Percentiles rank a stretch among this genome's conserved stretches.
Conservation (phyloP, 2,888 invertebrate genomes). For the Xanthorhoe spadicearia region DNA sequence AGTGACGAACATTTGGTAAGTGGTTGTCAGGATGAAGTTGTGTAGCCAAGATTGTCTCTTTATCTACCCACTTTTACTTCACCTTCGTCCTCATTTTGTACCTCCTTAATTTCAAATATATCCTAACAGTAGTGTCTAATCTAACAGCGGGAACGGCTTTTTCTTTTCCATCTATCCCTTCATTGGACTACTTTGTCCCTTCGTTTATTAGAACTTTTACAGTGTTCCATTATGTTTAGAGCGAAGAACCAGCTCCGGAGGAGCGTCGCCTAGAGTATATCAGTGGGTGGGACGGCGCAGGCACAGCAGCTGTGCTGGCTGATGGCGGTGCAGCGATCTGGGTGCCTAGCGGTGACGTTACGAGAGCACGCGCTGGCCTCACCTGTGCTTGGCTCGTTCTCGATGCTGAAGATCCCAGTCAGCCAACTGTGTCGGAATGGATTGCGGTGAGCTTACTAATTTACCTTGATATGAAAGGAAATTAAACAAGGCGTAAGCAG, state of each 20-base stretch:
- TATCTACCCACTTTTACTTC: background rate
- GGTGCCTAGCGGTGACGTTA: constrained; percentile 95
- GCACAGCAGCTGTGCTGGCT: constrained; percentile 88
- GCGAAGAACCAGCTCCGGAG: constrained; percentile 89
- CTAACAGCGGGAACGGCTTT: no score
- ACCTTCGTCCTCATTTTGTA: no score
- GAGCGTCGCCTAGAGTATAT: constrained; percentile 92
- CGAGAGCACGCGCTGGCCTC: constrained; percentile 93
- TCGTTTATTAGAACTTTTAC: no score
- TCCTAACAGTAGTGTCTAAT: no score
- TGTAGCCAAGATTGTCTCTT: background rate
- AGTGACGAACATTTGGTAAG: constrained; percentile 92
- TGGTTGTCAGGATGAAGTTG: background rate
- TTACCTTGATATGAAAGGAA: no score
- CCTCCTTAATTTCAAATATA: no score
- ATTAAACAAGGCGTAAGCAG: no score
- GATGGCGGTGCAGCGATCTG: constrained; percentile 94
- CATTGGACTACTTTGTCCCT: no score
- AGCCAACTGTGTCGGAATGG: constrained; percentile 88
- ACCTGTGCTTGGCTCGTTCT: constrained; percentile 96
- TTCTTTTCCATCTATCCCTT: no score
- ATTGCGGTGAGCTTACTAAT: constrained; percentile 73
- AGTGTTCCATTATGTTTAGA: constrained; percentile 73
- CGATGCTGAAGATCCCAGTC: constrained; percentile 87
- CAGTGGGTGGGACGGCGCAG: constrained; percentile 93